A percentile compares a stretch with the other conserved stretches of the same genome.
phyloP scores from a whole-genome alignment of 2,888 invertebrate genomes.

The Netelia melanura region DNA sequence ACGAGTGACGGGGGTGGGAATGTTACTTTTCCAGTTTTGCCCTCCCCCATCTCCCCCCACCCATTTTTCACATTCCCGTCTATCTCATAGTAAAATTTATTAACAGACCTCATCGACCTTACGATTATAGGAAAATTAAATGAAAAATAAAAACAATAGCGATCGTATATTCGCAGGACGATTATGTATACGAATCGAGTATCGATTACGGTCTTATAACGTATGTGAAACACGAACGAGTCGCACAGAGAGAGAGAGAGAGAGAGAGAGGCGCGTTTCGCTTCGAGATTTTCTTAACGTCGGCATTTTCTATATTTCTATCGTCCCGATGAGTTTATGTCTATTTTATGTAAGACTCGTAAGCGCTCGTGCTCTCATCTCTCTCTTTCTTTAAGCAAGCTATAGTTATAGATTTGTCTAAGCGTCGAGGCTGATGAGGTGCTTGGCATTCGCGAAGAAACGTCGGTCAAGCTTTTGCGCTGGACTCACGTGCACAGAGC shows the following conservation, averaged over 20 bases:
- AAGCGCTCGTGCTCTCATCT: constrained; percentile 37
- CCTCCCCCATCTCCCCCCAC: background rate
- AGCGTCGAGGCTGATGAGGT: constrained; percentile 27
- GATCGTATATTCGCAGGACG: constrained; percentile 9
- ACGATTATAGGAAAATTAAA: background rate
- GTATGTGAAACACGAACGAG: constrained; percentile 33
- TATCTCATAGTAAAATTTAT: background rate
- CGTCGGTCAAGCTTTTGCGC: constrained; percentile 57
- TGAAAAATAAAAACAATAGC: background rate
- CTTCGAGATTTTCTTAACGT: constrained; percentile 38
- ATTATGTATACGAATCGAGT: constrained; percentile 47
- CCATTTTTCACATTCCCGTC: background rate
- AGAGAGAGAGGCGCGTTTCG: constrained; percentile 15
- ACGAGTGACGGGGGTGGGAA: constrained; percentile 21
- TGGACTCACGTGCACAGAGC: constrained; percentile 57
- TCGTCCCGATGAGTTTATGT: constrained; percentile 47
- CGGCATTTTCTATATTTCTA: constrained; percentile 35
- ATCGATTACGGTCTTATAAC: constrained; percentile 38
- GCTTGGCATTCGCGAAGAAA: constrained; percentile 55
- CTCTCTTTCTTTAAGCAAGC: background rate
- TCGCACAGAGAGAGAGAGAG: background rate
- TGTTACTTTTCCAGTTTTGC: constrained; percentile 42
- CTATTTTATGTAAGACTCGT: constrained; percentile 60
- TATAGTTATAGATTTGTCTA: background rate
- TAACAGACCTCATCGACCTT: too few relatives aligned